Evolutionary conservation across 1,140 invertebrate species (phyloP).

Genomic region (Chironomus striatipennis): DNA sequence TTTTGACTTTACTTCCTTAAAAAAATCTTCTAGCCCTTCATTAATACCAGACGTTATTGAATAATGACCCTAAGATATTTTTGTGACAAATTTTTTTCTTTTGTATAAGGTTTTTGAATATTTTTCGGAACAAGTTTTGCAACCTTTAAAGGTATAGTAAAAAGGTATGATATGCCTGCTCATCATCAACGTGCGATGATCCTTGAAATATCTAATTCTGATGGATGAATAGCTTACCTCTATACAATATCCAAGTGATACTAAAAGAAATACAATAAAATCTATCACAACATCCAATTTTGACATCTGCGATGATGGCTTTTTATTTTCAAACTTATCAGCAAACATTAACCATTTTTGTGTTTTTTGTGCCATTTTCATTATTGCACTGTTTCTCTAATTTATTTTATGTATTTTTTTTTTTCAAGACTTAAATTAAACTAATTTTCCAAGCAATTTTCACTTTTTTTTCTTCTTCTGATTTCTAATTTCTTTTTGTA

Average conservation of each 20-base stretch:
- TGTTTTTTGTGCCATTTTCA: not conserved
- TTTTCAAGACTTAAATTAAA: not conserved
- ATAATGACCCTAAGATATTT: too few species aligned
- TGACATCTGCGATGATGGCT: not conserved
- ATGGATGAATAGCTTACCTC: conserved; percentile 31
- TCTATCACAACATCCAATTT: conserved; percentile 45
- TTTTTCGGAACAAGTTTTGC: not conserved
- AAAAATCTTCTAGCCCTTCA: too few species aligned
- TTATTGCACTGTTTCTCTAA: not conserved
- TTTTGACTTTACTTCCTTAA: too few species aligned
- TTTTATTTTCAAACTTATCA: not conserved
- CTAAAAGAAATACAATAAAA: conserved; percentile 51
- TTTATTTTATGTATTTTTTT: too few species aligned
- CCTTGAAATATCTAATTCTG: not conserved
- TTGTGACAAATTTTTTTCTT: too few species aligned
- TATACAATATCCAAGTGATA: conserved; percentile 45
- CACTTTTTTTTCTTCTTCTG: not conserved
- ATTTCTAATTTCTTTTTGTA: not conserved
- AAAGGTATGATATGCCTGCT: not conserved
- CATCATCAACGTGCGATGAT: not conserved
- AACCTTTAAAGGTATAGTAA: not conserved
- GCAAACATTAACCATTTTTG: not conserved
- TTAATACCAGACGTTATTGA: too few species aligned
- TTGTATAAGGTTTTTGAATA: too few species aligned
- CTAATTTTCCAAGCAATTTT: not conserved